Evolutionary conservation across 2,888 invertebrate genomes (phyloP).

Genomic region (Corbicula japonica): DNA sequence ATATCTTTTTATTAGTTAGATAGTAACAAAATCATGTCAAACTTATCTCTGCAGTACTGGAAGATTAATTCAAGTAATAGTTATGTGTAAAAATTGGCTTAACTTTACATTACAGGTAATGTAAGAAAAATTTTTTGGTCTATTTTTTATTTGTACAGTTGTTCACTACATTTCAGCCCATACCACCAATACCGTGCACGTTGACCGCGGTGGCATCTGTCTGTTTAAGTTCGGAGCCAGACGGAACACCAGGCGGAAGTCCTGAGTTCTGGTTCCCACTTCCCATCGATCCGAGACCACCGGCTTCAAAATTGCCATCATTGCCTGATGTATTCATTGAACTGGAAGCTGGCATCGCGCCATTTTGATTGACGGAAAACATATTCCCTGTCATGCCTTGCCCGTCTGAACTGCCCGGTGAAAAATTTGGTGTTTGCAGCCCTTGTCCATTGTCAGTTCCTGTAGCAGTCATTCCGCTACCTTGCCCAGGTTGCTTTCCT

Average conservation of each 20-base stretch:
- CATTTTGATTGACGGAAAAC: slow-evolving; percentile 10
- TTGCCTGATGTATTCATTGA: slow-evolving; percentile 2
- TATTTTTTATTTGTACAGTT: too few species aligned
- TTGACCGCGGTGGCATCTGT: slow-evolving; percentile 3
- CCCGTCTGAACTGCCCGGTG: slow-evolving; percentile 23
- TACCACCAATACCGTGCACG: slow-evolving; percentile 42
- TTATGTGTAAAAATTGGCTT: too few species aligned
- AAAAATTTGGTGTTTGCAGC: background rate
- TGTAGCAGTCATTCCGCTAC: background rate
- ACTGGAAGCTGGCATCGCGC: background rate
- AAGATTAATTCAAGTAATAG: too few species aligned
- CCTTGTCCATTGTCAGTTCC: background rate
- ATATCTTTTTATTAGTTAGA: too few species aligned
- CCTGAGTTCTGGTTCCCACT: slow-evolving; percentile 12
- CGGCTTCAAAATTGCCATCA: slow-evolving; percentile 15
- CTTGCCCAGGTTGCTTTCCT: background rate
- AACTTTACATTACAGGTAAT: too few species aligned
- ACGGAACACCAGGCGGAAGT: slow-evolving; percentile 25
- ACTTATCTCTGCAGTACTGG: too few species aligned
- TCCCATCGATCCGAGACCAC: slow-evolving; percentile 7
- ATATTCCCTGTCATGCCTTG: slow-evolving; percentile 1
- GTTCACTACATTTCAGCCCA: slow-evolving; percentile 12
- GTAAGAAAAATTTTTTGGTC: too few species aligned
- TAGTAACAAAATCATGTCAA: too few species aligned
- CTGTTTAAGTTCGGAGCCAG: slow-evolving; percentile 26